Base-by-base conservation (phyloP, 2,888 invertebrate genomes). In the Phanerotoma sp. region DNA sequence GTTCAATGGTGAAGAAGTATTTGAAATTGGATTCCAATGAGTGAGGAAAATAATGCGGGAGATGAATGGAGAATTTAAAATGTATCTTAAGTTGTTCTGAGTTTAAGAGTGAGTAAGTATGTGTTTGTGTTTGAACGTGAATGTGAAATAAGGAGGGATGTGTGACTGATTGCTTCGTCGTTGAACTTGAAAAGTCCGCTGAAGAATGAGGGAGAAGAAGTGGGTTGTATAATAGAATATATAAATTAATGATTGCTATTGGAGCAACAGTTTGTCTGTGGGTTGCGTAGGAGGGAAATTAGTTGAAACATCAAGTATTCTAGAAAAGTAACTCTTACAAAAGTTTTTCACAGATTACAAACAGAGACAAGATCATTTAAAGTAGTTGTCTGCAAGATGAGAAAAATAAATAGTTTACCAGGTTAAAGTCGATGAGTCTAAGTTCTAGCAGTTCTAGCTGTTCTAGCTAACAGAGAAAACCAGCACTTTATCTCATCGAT, bases 251-350 rank as follows among this genome's bases (percentile, higher is more conserved):
- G 35, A 47, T 22, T 47, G 35, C 37, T n/a, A 46, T 25, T 30
- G 9, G 70, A 69, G 71, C 71, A 71, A 71, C 71, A 71, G 71
- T 71, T 71, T 70, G 70, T 60, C 47, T 56, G 53, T 55, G 57
- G 53, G 55, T 22, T 38, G 21, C 37, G 16, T 51, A 41, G 20
- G 16, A 47, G 16, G 16, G 30, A 47, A 47, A 47, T 47, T 47
- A 47, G 37, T 37, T 11, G 25, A 35, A 16, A 37, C 37, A 37
- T 16, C 22, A 30, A 28, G 25, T 30, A 30, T 25, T 25, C 25
- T 25, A 25, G 38, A 18, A 18, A 38, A 38, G 38, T 16, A 38
- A 38, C 18, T 38, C 25, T 9, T 9, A 9, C 9, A 25, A 25
- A 25, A 9, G 5, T 25, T 25, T 25, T 25, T 25, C 9, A 5